These are phyloP conservation scores for Melieria picta DNA, from an alignment of 2,888 invertebrate species.

Conservation along the genomic window DNA sequence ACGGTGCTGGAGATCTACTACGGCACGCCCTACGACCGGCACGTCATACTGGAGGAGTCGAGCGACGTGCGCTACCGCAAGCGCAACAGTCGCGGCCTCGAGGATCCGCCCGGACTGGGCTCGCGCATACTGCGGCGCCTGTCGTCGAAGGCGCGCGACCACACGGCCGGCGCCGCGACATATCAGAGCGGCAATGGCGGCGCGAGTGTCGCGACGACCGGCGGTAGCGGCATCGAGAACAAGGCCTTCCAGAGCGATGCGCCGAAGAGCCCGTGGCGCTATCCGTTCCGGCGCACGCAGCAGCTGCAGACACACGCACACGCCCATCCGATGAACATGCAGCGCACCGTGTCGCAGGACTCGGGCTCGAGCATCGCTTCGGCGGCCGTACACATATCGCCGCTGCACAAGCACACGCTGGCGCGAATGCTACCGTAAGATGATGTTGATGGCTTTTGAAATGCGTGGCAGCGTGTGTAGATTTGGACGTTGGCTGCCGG, in stretches of 20 bases:
- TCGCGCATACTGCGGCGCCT: conserved; percentile 78
- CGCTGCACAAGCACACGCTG: conserved; percentile 63
- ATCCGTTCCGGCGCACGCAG: conserved; percentile 69
- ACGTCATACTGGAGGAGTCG: conserved; percentile 90
- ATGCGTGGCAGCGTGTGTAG: no score
- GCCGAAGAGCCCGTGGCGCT: conserved; percentile 81
- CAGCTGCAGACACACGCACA: conserved; percentile 54
- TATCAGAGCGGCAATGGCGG: conserved; percentile 28
- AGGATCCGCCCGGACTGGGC: conserved; percentile 71
- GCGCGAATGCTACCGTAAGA: conserved; percentile 66
- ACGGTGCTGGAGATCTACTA: conserved; percentile 90
- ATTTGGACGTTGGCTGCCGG: no score
- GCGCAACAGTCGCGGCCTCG: conserved; percentile 71
- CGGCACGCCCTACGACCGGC: conserved; percentile 92
- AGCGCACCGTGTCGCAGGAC: conserved; percentile 70
- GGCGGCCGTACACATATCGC: conserved; percentile 66
- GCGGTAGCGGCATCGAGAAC: conserved; percentile 71
- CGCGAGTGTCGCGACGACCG: conserved; percentile 43
- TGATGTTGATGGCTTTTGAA: no score
- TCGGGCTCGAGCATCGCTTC: conserved; percentile 72
- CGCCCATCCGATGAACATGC: conserved; percentile 60
- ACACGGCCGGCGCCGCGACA: conserved; percentile 59
- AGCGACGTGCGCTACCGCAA: conserved; percentile 75
- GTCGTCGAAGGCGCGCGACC: conserved; percentile 76
- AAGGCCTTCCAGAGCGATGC: conserved; percentile 74